These are phyloP conservation scores for Scolopax rusticola DNA, from an alignment of 2,797 vertebrate genomes.

Conservation along the genomic window DNA sequence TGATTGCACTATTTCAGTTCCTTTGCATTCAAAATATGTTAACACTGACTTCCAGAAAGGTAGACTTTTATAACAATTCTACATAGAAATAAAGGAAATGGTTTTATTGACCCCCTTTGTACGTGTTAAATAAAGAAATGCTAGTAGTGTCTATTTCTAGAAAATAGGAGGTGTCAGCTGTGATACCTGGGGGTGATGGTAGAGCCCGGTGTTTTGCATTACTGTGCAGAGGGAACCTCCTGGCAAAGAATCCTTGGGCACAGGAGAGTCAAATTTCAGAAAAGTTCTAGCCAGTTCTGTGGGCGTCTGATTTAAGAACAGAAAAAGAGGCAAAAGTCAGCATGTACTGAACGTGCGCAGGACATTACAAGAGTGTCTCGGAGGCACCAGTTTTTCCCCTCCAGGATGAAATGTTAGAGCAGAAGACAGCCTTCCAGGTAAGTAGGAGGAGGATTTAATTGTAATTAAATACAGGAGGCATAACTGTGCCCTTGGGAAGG, in stretches of 20 bases:
- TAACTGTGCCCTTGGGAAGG: neutral
- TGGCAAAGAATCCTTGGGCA: neutral
- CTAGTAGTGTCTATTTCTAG: neutral
- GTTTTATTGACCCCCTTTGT: neutral
- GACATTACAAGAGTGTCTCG: neutral
- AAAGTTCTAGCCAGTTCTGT: neutral
- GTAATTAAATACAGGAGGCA: neutral
- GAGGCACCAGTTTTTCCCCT: neutral
- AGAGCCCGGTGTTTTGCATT: neutral
- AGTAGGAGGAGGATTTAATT: neutral
- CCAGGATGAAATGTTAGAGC: neutral
- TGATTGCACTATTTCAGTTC: neutral
- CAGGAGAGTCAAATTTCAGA: neutral
- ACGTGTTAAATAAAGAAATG: neutral
- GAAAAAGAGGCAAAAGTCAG: neutral
- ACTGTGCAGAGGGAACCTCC: rapidly evolving
- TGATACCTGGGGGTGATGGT: neutral
- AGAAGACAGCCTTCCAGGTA: neutral
- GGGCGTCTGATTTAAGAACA: neutral
- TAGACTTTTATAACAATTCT: neutral
- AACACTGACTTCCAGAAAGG: neutral
- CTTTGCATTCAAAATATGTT: neutral
- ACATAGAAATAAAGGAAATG: neutral
- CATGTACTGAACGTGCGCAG: rapidly evolving
- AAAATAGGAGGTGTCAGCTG: neutral